These are phyloP conservation scores for Tachysurus fulvidraco DNA, from an alignment of 2,113 vertebrate genomes.

Conservation along the genomic window DNA sequence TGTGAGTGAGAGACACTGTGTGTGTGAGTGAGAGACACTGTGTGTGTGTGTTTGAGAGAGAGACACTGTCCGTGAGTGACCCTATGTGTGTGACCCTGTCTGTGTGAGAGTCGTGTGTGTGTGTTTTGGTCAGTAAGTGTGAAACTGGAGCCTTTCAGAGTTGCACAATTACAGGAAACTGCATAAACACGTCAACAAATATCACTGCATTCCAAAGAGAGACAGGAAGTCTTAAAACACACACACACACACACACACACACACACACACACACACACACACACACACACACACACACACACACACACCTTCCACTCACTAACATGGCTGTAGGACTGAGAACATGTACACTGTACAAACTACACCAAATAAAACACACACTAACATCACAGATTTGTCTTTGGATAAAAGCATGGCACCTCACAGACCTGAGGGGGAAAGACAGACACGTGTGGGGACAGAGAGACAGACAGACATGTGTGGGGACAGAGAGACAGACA, in stretches of 20 bases:
- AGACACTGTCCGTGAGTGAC: too few relatives aligned
- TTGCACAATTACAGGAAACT: slow-evolving; percentile 75
- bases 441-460: background rate
- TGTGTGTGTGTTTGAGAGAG: too few relatives aligned
- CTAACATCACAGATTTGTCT: background rate
- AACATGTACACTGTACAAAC: background rate
- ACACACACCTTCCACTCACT: too few relatives aligned
- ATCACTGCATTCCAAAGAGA: slow-evolving; percentile 43
- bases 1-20: too few relatives aligned
- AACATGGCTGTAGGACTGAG: background rate
- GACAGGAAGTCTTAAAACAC: slow-evolving; percentile 31
- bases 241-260: slow-evolving; percentile 21
- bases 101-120: background rate
- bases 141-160: slow-evolving; percentile 54
- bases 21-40: too few relatives aligned
- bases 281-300: slow-evolving; percentile 31
- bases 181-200: slow-evolving; percentile 72
- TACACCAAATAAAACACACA: background rate
- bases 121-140: slow-evolving; percentile 12
- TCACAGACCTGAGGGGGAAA: background rate
- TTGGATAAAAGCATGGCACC: background rate
- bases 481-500: background rate
- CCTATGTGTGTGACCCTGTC: background rate
- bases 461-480: background rate
- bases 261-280: slow-evolving; percentile 14